Percentiles rank a stretch among this genome's conserved stretches.
These are phyloP conservation scores for Ptyas mucosa DNA, from an alignment of 2,113 vertebrate species.

Conservation along the genomic window DNA sequence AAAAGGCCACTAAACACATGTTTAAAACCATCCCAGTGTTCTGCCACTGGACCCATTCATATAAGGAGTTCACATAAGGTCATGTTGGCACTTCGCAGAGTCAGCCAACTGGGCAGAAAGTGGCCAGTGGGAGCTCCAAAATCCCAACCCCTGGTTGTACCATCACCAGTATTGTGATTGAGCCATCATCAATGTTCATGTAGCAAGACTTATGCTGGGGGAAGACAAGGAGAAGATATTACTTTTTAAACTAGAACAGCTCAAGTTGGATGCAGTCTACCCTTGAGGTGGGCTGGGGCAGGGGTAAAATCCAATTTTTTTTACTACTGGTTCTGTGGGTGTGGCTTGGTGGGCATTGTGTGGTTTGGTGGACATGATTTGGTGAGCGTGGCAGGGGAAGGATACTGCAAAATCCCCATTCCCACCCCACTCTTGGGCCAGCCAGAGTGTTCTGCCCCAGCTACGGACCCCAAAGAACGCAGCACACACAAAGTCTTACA, in stretches of 20 bases:
- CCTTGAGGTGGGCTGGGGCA: background rate
- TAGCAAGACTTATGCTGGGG: background rate
- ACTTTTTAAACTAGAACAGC: background rate
- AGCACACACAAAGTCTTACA: no score
- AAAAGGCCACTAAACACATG: background rate
- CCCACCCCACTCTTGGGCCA: no score
- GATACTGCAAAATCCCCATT: no score
- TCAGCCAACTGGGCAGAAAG: background rate
- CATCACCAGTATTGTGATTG: background rate
- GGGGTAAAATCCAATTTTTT: no score
- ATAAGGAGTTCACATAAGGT: background rate
- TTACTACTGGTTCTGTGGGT: no score
- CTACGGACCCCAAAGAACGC: no score
- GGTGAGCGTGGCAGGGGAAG: no score
- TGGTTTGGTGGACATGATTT: no score
- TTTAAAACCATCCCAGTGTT: background rate
- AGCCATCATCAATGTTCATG: background rate
- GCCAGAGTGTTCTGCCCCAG: no score
- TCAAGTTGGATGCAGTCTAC: background rate
- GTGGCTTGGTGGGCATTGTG: no score
- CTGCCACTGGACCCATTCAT: background rate
- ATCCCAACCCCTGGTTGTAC: background rate
- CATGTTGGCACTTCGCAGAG: background rate
- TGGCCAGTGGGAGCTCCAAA: background rate
- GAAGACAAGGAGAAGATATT: background rate